Evolutionary conservation across 53 echinoderm and acorn worm genomes (phyloP), one percentile per base, ranked within the genome.

Genomic region (Zoroaster sp.): DNA sequence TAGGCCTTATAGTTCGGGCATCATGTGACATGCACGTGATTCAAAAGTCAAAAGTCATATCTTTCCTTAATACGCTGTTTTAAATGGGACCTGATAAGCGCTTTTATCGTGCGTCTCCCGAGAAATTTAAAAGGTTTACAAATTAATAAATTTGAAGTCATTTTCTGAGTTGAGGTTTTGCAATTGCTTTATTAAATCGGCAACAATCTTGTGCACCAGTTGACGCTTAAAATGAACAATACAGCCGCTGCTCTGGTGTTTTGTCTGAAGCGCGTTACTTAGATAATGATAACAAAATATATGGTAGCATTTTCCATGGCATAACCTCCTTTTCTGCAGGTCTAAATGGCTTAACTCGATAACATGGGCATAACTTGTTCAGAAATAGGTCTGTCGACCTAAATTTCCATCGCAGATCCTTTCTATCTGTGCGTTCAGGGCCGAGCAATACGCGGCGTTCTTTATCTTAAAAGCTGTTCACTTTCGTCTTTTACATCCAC

Each of bases 261-360:
- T 70, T 85, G 69, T 69, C 38, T 25, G 5, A 35, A n/a, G 70
- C 71, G 66, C 33, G 49, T 85, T 71, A 85, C 85, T 85, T 51
- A 69, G 85, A 85, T 85, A 85, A 85, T 85, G 85, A 85, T 71
- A 85, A 85, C 70, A 85, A 85, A 82, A 85, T 69, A 71, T 42
- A 70, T 85, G 85, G 85, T 70, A 85, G 85, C 85, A 85, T 85
- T 85, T 85, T n/a, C 71, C 25, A 36, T 49, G 85, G 69, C 71
- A 45, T 85, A 85, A 85, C 85, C 85, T 46, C 85, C 71, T 85
- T 83, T 85, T 85, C 46, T 51, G 49, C 59, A 1, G 66, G 69
- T 71, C 85, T 85, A 66, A 85, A 85, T 85, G 85, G 85, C 85
- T 85, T 85, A 85, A 85, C 85, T 85, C 69, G 71, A 85, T 85